Evolutionary conservation across 1,140 invertebrate genomes (phyloP).

Genomic region (Drosophila punjabiensis): DNA sequence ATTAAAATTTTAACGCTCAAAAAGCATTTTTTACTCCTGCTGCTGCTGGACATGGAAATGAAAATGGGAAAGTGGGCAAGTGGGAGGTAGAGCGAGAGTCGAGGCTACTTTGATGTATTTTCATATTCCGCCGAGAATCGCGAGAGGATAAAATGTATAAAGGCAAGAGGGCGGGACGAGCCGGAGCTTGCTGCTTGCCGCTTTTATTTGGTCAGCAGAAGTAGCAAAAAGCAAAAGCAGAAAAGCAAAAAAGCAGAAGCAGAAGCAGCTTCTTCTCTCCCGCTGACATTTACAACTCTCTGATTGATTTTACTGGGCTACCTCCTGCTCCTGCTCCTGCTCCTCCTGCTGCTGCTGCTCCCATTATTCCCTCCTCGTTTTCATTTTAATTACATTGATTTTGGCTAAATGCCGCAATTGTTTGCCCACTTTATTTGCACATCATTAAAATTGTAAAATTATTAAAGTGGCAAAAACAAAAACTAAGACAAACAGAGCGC

Average conservation of each 20-base stretch:
- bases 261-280: not conserved
- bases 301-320: slow-evolving; percentile 67
- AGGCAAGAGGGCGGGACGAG: not conserved
- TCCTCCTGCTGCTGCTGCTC: not conserved
- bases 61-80: no score
- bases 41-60: slow-evolving; percentile 3
- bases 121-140: slow-evolving; percentile 72
- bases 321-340: not conserved
- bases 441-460: slow-evolving; percentile 84
- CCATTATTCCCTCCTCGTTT: slow-evolving; percentile 16
- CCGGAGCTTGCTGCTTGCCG: not conserved
- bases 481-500: slow-evolving; percentile 68
- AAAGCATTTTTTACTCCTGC: slow-evolving; percentile 62
- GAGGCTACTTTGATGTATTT: slow-evolving; percentile 79
- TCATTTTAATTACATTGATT: slow-evolving; percentile 84
- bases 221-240: not conserved
- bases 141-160: slow-evolving; percentile 28
- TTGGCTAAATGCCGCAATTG: slow-evolving; percentile 69
- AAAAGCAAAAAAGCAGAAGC: not conserved
- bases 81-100: not conserved
- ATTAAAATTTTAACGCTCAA: slow-evolving; percentile 84
- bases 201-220: slow-evolving; percentile 56
- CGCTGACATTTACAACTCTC: slow-evolving; percentile 65
- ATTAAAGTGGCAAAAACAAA: slow-evolving; percentile 73
- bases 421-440: slow-evolving; percentile 68